Evolutionary conservation across 1,140 invertebrate species (phyloP).

Genomic region (Bombus balteatus): DNA sequence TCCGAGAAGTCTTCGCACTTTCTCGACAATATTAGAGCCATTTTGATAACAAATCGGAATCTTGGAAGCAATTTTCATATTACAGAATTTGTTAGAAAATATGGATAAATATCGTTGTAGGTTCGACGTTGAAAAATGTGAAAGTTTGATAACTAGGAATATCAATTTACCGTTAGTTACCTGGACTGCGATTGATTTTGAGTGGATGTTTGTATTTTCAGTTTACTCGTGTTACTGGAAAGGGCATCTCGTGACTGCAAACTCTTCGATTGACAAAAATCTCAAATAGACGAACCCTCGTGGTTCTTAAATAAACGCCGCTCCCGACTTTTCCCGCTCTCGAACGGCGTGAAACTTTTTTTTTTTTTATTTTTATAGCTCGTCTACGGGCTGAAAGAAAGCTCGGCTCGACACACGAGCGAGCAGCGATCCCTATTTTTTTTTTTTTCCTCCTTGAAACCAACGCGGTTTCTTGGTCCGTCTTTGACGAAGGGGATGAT

Average conservation of each 20-base stretch:
- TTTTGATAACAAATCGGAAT: neutral
- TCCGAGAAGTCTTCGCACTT: neutral
- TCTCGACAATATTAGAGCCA: accelerated
- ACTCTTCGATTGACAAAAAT: neutral
- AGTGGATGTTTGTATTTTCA: too few relatives aligned
- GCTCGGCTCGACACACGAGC: neutral
- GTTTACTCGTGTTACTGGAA: too few relatives aligned
- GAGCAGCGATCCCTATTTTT: slow-evolving; percentile 23
- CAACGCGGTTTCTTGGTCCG: slow-evolving; percentile 61
- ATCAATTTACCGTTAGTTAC: accelerated
- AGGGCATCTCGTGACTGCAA: too few relatives aligned
- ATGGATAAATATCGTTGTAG: too few relatives aligned
- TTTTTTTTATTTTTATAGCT: slow-evolving; percentile 31
- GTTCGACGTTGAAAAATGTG: too few relatives aligned
- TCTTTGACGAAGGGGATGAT: slow-evolving; percentile 67
- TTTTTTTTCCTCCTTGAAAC: slow-evolving; percentile 61
- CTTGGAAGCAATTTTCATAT: accelerated
- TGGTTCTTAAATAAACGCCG: neutral
- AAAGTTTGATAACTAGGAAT: too few relatives aligned
- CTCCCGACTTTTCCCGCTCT: neutral
- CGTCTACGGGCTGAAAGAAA: slow-evolving; percentile 17
- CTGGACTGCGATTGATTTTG: accelerated
- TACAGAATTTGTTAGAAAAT: accelerated
- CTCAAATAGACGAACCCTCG: too few relatives aligned
- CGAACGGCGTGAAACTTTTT: slow-evolving; percentile 12